These are phyloP conservation scores for Callyntrura sp. DNA, from an alignment of 2,888 invertebrate species.

Conservation along the genomic window DNA sequence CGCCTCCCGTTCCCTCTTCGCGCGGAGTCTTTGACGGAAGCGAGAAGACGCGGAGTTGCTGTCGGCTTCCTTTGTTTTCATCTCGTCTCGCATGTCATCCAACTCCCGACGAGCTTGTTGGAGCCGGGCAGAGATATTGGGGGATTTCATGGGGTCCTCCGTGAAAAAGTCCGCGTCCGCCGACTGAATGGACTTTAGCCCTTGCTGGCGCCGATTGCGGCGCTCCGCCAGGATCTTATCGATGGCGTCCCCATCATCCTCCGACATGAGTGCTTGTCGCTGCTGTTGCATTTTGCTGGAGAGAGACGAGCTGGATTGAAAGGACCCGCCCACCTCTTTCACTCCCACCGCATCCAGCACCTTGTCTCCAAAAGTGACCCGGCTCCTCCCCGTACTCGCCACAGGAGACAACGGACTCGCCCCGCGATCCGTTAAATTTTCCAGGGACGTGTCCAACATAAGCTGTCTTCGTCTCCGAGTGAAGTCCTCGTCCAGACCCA, in stretches of 20 bases:
- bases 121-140: conserved; percentile 60
- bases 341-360: conserved; percentile 82
- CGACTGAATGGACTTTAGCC: conserved; percentile 59
- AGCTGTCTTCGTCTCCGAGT: conserved; percentile 35
- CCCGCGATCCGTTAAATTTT: conserved; percentile 49
- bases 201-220: conserved; percentile 63
- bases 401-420: conserved; percentile 57
- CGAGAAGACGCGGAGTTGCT: conserved; percentile 74
- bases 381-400: conserved; percentile 7
- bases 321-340: conserved; percentile 55
- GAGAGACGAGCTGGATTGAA: neutral
- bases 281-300: conserved; percentile 17
- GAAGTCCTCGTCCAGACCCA: conserved; percentile 63
- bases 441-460: conserved; percentile 37
- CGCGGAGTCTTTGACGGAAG: conserved; percentile 79
- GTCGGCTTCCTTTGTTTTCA: conserved; percentile 75
- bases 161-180: conserved; percentile 80
- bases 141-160: conserved; percentile 82
- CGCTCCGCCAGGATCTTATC: conserved; percentile 79
- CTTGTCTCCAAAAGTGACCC: conserved; percentile 81
- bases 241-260: conserved; percentile 76
- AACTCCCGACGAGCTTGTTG: conserved; percentile 71
- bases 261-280: neutral
- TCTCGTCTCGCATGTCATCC: conserved; percentile 81
- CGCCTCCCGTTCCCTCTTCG: conserved; percentile 65